Evolutionary conservation across 2,888 invertebrate genomes (phyloP).

Genomic region (Drosophila eohydei): DNA sequence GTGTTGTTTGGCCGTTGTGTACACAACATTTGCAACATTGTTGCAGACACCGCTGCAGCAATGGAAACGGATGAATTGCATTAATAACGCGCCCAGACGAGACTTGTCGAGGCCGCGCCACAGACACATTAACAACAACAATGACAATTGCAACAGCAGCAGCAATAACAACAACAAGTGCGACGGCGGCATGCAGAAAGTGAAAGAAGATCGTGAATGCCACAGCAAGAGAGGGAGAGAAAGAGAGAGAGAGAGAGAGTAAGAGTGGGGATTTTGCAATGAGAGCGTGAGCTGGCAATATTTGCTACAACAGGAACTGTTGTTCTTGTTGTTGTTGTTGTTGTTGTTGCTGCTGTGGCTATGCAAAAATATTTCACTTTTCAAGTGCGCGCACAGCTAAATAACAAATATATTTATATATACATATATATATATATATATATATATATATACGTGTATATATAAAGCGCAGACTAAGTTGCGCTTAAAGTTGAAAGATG

Average conservation of each 20-base stretch:
- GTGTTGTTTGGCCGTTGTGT: constrained; percentile 44
- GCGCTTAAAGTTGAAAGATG: neutral
- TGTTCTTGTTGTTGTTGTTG: constrained; percentile 28
- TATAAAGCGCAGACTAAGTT: neutral
- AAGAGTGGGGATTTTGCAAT: constrained; percentile 44
- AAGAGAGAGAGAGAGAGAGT: neutral
- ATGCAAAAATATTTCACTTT: constrained; percentile 53
- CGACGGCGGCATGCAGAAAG: constrained; percentile 62
- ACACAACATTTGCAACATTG: constrained; percentile 59
- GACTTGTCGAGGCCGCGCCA: constrained; percentile 49
- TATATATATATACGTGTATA: neutral
- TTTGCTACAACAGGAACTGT: constrained; percentile 20
- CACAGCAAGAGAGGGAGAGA: neutral
- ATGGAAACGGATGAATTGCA: constrained; percentile 73
- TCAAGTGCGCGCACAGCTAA: constrained; percentile 49
- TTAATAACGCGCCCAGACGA: constrained; percentile 59
- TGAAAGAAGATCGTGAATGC: constrained; percentile 69
- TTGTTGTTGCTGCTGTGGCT: constrained; percentile 16
- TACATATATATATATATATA: neutral
- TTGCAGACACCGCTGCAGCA: constrained; percentile 52
- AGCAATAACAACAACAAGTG: constrained; percentile 36
- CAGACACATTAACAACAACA: constrained; percentile 45
- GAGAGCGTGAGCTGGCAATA: constrained; percentile 64
- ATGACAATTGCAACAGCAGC: constrained; percentile 28
- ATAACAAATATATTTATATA: neutral